These are phyloP conservation scores for Emydura subglobosa DNA, from an alignment of 2,113 vertebrate species.

Conservation along the genomic window DNA sequence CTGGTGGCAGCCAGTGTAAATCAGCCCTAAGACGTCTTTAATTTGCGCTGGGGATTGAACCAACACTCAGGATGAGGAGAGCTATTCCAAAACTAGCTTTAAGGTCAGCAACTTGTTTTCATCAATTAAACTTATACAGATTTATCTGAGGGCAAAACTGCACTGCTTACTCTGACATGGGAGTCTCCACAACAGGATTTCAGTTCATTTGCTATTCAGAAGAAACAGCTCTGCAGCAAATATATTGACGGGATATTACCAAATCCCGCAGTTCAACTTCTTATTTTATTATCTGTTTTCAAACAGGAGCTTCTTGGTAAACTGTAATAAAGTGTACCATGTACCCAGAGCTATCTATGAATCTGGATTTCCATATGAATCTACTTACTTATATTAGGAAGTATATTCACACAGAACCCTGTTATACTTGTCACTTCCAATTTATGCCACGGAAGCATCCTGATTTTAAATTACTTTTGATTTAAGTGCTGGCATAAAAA, in stretches of 20 bases:
- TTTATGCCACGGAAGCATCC: neutral
- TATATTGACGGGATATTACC: neutral
- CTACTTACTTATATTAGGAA: neutral
- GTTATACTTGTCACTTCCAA: neutral
- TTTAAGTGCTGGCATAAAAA: conserved; percentile 16
- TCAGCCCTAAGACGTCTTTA: neutral
- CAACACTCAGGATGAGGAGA: neutral
- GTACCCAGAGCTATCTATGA: neutral
- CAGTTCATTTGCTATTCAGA: neutral
- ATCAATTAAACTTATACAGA: conserved; percentile 2
- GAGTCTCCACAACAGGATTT: neutral
- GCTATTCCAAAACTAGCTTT: neutral
- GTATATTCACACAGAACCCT: neutral
- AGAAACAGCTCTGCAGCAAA: neutral
- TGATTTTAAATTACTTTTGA: conserved; percentile 19
- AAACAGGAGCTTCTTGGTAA: neutral
- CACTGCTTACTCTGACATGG: neutral
- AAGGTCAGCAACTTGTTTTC: neutral
- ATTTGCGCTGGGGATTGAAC: neutral
- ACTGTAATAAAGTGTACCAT: neutral
- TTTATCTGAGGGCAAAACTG: neutral
- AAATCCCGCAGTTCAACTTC: neutral
- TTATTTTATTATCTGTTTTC: neutral
- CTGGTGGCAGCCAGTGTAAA: neutral
- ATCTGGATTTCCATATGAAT: neutral